Evolutionary conservation across 2,797 vertebrate genomes (phyloP).

Genomic region (Pempheris klunzingeri): DNA sequence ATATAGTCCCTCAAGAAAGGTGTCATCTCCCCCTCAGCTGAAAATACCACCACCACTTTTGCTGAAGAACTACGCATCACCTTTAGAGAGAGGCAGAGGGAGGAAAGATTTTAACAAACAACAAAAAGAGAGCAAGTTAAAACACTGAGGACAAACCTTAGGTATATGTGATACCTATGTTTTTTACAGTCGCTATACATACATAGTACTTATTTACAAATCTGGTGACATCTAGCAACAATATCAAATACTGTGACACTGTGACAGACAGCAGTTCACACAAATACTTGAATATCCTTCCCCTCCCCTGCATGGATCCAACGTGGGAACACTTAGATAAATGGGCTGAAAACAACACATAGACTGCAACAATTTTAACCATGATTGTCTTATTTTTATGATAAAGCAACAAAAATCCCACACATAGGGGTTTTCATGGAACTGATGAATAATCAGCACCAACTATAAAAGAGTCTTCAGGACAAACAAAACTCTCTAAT

Average conservation of each 20-base stretch:
- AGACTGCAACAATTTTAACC: background rate
- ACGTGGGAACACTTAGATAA: too few relatives aligned
- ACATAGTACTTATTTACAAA: too few relatives aligned
- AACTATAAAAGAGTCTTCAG: background rate
- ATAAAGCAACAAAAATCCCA: background rate
- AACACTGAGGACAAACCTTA: background rate
- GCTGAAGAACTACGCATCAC: slow-evolving; percentile 80
- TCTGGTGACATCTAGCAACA: background rate
- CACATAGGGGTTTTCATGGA: background rate
- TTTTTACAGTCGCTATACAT: too few relatives aligned
- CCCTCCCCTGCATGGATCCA: background rate
- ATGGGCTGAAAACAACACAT: too few relatives aligned
- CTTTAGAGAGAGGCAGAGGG: slow-evolving; percentile 38
- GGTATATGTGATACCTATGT: background rate
- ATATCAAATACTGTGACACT: background rate
- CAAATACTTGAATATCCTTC: background rate
- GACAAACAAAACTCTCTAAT: background rate
- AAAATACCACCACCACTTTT: slow-evolving; percentile 84
- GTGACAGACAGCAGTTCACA: background rate
- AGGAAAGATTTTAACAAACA: slow-evolving; percentile 4
- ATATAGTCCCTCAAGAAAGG: slow-evolving; percentile 85
- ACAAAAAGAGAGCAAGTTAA: background rate
- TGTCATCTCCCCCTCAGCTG: slow-evolving; percentile 84
- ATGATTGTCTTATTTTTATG: background rate
- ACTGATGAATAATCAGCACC: background rate